Evolutionary conservation across 2,888 invertebrate species (phyloP), one percentile per base, ranked within the genome.

Genomic region (Dasysyrphus albostriatus): DNA sequence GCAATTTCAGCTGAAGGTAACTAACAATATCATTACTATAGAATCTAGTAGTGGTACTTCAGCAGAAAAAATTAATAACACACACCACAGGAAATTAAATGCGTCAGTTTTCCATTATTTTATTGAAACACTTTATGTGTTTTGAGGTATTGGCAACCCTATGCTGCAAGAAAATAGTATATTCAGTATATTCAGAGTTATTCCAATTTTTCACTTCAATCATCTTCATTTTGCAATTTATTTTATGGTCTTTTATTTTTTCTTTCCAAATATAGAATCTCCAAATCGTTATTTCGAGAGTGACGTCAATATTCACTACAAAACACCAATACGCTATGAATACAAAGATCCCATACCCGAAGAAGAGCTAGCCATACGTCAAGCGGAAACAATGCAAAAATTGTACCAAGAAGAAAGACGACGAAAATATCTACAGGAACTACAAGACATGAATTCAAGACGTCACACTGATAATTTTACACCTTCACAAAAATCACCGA

Each of bases 391-490:
- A 89, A 98, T 98, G 97, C 96, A 96, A 92, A 95, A 96, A 90
- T 95, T 97, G 87, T 98, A 98, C 93, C 95, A 97, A 92, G 97
- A 98, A 93, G 98, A 98, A 93, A 94, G 96, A 89, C 95, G 98
- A 90, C 95, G 97, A 92, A 98, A 98, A 93, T 98, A 98, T 93
- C 95, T 98, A 90, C 97, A 97, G 94, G 98, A 98, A 93, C 94
- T 98, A 88, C 97, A 98, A 93, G 98, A 98, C 93, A 97, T 98
- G 95, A 97, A 98, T 93, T 97, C 96, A 90, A 94, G 98, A 88
- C 95, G 98, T 89, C 98, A 98, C 93, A 97, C 97, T 88, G 98
- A 98, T 93, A 97, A 98, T 93, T 98, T 98, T 91, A 97, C 96
- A 90, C 97, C 98, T 54, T 96, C 97, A 56, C 98, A 98, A 93